Evolutionary conservation across 2,888 invertebrate species (phyloP), one percentile per base, ranked within the genome.

Genomic region (Anthophora plumipes): DNA sequence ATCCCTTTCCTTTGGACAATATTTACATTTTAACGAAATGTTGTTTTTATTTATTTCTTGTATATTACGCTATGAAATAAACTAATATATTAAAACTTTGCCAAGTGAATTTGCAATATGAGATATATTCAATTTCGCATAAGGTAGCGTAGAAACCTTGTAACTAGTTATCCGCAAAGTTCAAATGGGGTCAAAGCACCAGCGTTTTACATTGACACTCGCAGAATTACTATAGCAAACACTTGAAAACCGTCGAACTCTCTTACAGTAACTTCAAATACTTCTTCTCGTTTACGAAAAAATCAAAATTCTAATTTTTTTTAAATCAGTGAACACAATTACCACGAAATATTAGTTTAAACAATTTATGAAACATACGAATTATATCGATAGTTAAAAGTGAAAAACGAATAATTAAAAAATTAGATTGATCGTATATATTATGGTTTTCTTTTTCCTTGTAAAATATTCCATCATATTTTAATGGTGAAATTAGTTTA

Each of bases 131-230:
- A 69, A 54, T 54, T 63, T 68, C 12, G 22, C 8, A 39, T 6
- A 25, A 67, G 50, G 7, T 52, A 37, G 25, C 25, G 20, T 41
- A 60, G 55, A 75, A 41, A 60, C 25, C 68, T 69, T 75, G 75
- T 55, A 63, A 75, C 69, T 69, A 68, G 25, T 60, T 68, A 61
- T 22, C n/a, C 20, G 55, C 25, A 50, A 41, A 63, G 61, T 75
- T 75, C 75, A 69, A n/a, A 1, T 20, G 55, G 20, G 63, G 75
- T 69, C 68, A 69, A 69, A 75, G 69, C 46, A 69, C 69, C 63
- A 48, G 39, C 39, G 37, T 68, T 75, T 68, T 55, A 69, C 46
- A 48, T 54, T 75, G 61, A 63, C 68, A 63, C 31, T n/a, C 39
- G n/a, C 25, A 25, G 48, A 69, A 69, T 63, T 57, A 63, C 39